These are phyloP conservation scores for Ceratosolen solmsi DNA, from an alignment of 1,140 invertebrate species.

Conservation along the genomic window DNA sequence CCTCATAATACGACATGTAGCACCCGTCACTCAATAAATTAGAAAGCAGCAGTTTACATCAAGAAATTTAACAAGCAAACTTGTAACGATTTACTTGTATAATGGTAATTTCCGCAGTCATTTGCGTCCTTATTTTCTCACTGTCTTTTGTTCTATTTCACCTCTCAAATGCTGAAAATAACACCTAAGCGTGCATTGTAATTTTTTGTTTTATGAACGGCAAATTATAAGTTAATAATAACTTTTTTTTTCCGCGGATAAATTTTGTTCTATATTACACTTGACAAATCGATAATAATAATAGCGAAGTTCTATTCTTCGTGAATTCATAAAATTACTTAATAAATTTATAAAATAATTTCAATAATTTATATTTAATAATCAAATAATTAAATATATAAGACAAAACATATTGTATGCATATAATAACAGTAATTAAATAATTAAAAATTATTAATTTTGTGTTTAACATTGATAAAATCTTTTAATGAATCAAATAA, in stretches of 20 bases:
- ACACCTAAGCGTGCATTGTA: background rate
- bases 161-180: background rate
- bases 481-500: too few relatives aligned
- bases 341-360: background rate
- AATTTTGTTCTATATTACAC: background rate
- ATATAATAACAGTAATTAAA: too few relatives aligned
- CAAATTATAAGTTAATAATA: background rate
- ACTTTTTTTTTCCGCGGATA: background rate
- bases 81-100: background rate
- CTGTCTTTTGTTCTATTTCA: background rate
- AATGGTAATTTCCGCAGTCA: background rate
- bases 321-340: background rate
- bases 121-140: background rate
- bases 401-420: too few relatives aligned
- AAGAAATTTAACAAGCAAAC: background rate
- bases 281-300: background rate
- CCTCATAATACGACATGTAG: background rate
- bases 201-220: slow-evolving; percentile 9
- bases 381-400: too few relatives aligned
- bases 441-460: too few relatives aligned
- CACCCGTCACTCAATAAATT: background rate
- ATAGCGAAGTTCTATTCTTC: background rate
- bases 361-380: background rate
- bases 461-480: too few relatives aligned
- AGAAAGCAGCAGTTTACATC: background rate